phyloP scores from a whole-genome alignment of 2,797 vertebrate species.

The Lindbergichthys nudifrons region DNA sequence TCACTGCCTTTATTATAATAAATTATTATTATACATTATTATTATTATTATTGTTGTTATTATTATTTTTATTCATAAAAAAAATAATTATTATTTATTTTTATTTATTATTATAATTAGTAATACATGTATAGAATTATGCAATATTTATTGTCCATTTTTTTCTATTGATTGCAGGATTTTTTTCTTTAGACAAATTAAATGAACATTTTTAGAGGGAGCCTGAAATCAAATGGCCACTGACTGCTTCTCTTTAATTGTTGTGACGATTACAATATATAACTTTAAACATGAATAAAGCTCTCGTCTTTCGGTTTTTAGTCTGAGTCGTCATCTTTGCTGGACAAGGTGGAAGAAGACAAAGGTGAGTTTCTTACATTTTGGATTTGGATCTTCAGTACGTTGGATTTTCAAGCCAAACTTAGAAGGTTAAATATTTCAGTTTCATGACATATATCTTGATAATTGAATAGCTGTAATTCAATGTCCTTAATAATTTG shows the following conservation, averaged over 20 bases:
- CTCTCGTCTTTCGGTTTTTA: conserved; percentile 33
- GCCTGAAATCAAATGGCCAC: background rate
- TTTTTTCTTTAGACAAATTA: too few relatives aligned
- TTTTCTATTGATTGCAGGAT: too few relatives aligned
- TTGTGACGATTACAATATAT: background rate
- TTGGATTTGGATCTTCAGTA: too few relatives aligned
- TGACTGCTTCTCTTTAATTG: background rate
- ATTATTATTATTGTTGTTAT: too few relatives aligned
- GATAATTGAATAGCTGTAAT: background rate
- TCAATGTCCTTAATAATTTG: background rate
- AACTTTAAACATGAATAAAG: background rate
- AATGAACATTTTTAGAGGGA: background rate
- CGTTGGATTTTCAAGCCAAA: background rate
- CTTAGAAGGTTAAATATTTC: background rate
- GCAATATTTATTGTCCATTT: too few relatives aligned
- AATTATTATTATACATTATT: too few relatives aligned
- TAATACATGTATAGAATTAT: too few relatives aligned
- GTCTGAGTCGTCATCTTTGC: conserved; percentile 34
- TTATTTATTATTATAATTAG: too few relatives aligned
- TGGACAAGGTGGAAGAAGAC: conserved; percentile 49
- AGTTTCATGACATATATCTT: background rate
- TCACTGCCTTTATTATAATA: too few relatives aligned
- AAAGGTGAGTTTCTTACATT: conserved; percentile 51
- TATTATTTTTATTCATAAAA: too few relatives aligned
- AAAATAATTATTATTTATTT: too few relatives aligned